These are phyloP conservation scores for Suncus etruscus DNA, from an alignment of 2,113 vertebrate species.

Conservation along the genomic window DNA sequence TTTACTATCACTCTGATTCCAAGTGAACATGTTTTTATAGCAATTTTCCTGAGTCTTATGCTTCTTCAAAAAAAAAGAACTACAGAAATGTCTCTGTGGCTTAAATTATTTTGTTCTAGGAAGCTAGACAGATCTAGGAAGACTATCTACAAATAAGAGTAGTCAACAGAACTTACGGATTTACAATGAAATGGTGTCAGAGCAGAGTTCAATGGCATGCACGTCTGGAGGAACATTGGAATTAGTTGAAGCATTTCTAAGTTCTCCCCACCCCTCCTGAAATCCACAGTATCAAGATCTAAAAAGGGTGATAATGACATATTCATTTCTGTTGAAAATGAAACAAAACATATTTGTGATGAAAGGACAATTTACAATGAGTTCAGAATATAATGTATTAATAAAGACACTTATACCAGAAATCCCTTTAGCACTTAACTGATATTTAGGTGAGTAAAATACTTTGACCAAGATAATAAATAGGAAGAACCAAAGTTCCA, in stretches of 20 bases:
- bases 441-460: background rate
- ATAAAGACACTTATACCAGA: background rate
- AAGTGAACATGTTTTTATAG: constrained; percentile 8
- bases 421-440: background rate
- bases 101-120: constrained; percentile 37
- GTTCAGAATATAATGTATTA: constrained; percentile 18
- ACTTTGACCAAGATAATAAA: constrained; percentile 1
- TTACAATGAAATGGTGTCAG: background rate
- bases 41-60: background rate
- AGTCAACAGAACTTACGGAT: background rate
- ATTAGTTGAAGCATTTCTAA: background rate
- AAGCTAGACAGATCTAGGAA: background rate
- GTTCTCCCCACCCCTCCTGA: background rate
- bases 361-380: background rate
- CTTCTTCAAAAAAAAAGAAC: constrained; percentile 52
- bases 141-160: background rate
- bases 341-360: constrained; percentile 40
- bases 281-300: background rate
- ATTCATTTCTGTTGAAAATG: constrained; percentile 5
- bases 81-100: background rate
- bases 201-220: background rate
- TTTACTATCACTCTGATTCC: too few species aligned
- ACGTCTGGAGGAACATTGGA: background rate
- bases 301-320: background rate
- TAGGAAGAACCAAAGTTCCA: background rate